Evolutionary conservation across 2,888 invertebrate genomes (phyloP).

Genomic region (Metalampra italica): DNA sequence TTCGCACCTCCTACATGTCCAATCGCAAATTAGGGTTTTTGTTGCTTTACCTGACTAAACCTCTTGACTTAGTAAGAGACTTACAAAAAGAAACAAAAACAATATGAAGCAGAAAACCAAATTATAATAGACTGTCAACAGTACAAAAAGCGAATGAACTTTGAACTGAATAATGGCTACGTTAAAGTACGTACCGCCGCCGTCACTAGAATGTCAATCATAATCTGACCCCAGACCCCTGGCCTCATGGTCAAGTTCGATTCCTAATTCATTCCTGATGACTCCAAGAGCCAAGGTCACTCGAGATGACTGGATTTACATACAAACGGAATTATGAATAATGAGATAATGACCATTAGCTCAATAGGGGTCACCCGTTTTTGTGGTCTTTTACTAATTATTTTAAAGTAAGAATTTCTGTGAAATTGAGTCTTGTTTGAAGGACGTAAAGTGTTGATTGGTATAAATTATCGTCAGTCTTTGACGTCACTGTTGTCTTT

Average conservation of each 20-base stretch:
- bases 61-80: no score
- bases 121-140: neutral
- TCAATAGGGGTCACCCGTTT: conserved; percentile 50
- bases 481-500: neutral
- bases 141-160: conserved; percentile 15
- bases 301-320: conserved; percentile 49
- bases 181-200: conserved; percentile 7
- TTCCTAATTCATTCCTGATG: conserved; percentile 65
- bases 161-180: conserved; percentile 23
- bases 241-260: conserved; percentile 70
- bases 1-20: no score
- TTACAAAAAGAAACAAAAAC: neutral
- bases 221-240: conserved; percentile 39
- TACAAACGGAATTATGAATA: conserved; percentile 60
- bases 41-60: neutral
- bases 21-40: no score
- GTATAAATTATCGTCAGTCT: neutral
- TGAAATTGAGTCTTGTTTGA: neutral
- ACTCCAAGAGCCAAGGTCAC: conserved; percentile 45
- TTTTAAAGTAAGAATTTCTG: conserved; percentile 17
- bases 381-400: conserved; percentile 40
- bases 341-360: conserved; percentile 64
- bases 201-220: conserved; percentile 54
- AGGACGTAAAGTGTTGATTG: neutral
- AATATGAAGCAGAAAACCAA: neutral